A percentile compares a stretch with the other conserved stretches of the same genome.
phyloP scores from a whole-genome alignment of 2,888 invertebrate genomes.

The Dasypogon diadema region DNA sequence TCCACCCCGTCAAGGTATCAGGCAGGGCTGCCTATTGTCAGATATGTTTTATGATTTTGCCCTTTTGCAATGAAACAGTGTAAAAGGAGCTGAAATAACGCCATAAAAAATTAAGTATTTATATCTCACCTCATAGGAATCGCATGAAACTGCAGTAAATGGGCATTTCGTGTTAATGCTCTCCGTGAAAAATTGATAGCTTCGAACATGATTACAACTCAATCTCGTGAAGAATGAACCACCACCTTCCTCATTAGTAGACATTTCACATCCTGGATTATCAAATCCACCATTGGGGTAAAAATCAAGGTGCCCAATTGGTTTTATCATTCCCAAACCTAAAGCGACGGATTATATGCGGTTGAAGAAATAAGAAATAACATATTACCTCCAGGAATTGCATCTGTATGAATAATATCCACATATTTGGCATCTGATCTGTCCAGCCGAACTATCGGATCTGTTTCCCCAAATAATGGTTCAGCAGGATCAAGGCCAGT shows the following conservation, averaged over 20 bases:
- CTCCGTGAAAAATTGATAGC: conserved; percentile 86
- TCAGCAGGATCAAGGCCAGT: conserved; percentile 93
- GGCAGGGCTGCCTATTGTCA: too few relatives aligned
- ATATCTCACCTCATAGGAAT: conserved; percentile 78
- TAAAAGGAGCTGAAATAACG: not conserved
- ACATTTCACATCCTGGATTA: conserved; percentile 78
- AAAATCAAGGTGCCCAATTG: conserved; percentile 90
- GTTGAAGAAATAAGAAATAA: conserved; percentile 8
- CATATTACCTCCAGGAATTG: conserved; percentile 76
- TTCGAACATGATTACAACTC: conserved; percentile 89
- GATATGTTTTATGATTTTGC: too few relatives aligned
- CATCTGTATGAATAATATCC: conserved; percentile 91
- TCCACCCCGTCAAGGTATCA: too few relatives aligned
- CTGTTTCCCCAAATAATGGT: conserved; percentile 87
- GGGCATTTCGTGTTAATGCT: conserved; percentile 83
- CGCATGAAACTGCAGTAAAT: conserved; percentile 83
- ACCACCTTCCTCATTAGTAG: conserved; percentile 75
- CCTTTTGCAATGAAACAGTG: too few relatives aligned
- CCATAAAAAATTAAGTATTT: not conserved
- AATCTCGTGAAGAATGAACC: conserved; percentile 74
- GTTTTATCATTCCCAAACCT: conserved; percentile 83
- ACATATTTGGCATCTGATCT: conserved; percentile 89
- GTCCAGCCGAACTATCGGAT: conserved; percentile 85
- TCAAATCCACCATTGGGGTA: conserved; percentile 90
- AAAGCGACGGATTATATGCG: too few relatives aligned